Conservation (phyloP, 2,888 invertebrate species). For the Oscheius sp. region DNA sequence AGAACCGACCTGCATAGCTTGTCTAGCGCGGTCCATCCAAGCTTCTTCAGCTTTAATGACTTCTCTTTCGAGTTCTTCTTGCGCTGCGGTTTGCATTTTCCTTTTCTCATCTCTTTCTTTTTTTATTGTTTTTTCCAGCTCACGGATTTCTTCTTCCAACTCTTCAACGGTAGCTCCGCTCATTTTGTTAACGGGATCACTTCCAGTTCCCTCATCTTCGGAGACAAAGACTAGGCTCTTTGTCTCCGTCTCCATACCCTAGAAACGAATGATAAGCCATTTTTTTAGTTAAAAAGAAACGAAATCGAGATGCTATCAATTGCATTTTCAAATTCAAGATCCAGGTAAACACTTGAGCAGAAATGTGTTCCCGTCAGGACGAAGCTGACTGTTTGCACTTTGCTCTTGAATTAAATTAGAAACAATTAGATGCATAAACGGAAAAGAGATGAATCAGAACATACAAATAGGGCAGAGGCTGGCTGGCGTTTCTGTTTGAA, state of each 20-base stretch:
- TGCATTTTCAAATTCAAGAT: not conserved
- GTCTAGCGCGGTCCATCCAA: constrained; percentile 53
- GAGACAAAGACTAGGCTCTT: constrained; percentile 12
- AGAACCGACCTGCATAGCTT: constrained; percentile 25
- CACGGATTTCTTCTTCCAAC: constrained; percentile 29
- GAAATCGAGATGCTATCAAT: no score
- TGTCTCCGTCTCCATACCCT: constrained; percentile 2
- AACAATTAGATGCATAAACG: no score
- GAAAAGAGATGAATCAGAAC: no score
- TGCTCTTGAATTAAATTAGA: no score
- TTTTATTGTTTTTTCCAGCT: constrained; percentile 39
- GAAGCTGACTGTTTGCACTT: no score
- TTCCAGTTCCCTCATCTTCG: constrained; percentile 19
- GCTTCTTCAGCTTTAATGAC: constrained; percentile 41
- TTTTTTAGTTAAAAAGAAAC: no score
- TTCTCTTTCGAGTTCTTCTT: constrained; percentile 53
- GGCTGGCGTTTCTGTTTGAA: no score
- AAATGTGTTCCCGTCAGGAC: not conserved
- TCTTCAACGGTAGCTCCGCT: constrained; percentile 21
- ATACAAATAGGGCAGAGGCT: no score
- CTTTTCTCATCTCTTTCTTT: constrained; percentile 35
- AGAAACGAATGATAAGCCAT: not conserved
- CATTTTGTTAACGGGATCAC: constrained; percentile 6
- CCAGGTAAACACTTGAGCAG: not conserved
- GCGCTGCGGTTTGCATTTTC: constrained; percentile 13